Percentiles rank a stretch among this genome's conserved stretches.
phyloP scores from a whole-genome alignment of 2,888 invertebrate species.

The Spodoptera littoralis region DNA sequence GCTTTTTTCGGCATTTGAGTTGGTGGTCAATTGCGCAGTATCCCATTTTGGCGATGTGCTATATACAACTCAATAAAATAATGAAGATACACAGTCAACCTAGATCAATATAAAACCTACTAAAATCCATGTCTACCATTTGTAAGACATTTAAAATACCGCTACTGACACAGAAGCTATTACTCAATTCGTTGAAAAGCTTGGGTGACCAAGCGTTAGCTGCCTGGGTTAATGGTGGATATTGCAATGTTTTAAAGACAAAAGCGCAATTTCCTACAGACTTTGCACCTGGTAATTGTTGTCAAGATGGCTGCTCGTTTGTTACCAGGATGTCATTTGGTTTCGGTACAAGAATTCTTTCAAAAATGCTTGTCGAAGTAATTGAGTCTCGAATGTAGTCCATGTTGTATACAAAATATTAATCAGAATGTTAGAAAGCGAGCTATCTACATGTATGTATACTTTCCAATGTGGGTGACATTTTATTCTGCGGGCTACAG shows the following conservation, averaged over 20 bases:
- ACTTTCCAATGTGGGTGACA: no score
- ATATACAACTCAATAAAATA: no score
- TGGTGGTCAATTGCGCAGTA: no score
- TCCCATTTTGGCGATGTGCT: no score
- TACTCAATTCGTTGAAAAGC: constrained; percentile 44
- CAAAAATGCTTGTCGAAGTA: background rate
- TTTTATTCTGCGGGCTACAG: constrained; percentile 28
- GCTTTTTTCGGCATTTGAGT: background rate
- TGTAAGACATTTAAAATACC: no score
- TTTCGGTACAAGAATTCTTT: constrained; percentile 4
- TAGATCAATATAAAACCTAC: no score
- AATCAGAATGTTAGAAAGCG: constrained; percentile 21
- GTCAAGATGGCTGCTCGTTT: background rate
- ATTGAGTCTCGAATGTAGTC: background rate
- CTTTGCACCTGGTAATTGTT: constrained; percentile 27
- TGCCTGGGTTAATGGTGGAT: constrained; percentile 45
- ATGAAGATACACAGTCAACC: no score
- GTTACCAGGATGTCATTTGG: constrained; percentile 3
- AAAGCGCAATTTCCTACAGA: constrained; percentile 50
- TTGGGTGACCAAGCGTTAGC: constrained; percentile 62
- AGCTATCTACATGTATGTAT: no score
- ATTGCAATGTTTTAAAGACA: constrained; percentile 45
- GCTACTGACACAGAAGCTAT: constrained; percentile 19
- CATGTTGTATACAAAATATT: no score
- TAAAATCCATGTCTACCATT: no score